Conservation (phyloP, 64 coral and sea anemone species). For the Montipora cactus region DNA sequence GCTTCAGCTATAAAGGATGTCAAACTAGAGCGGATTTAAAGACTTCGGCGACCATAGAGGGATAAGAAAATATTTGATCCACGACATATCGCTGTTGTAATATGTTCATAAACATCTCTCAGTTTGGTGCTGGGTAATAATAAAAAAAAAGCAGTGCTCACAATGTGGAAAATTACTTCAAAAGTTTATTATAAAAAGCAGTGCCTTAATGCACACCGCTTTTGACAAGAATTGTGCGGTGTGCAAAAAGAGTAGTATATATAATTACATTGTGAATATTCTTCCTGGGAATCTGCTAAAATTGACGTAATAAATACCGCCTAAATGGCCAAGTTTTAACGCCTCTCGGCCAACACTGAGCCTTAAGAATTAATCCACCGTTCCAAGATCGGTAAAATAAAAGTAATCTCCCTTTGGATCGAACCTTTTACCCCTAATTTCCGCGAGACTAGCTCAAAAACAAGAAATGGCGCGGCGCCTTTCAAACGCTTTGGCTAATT, state of each 20-base stretch:
- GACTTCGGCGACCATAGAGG: not conserved
- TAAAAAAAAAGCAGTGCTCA: not conserved
- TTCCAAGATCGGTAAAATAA: not conserved
- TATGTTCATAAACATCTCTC: not conserved
- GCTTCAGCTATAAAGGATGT: not conserved
- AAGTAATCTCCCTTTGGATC: not conserved
- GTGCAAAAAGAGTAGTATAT: too few species aligned
- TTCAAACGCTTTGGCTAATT: not conserved
- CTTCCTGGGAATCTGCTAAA: not conserved
- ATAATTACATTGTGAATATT: slow-evolving; percentile 40
- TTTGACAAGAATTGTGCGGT: too few species aligned
- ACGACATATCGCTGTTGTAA: not conserved
- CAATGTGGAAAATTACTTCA: slow-evolving; percentile 4
- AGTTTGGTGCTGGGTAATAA: not conserved
- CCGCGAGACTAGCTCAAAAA: not conserved
- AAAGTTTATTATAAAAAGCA: slow-evolving; percentile 24
- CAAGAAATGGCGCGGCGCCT: not conserved
- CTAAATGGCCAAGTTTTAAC: not conserved
- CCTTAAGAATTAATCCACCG: not conserved
- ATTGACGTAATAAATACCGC: slow-evolving; percentile 10
- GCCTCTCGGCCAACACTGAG: not conserved
- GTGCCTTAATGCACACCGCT: too few species aligned
- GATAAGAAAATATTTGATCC: not conserved
- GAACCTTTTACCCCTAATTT: not conserved
- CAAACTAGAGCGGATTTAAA: not conserved